phyloP scores from a whole-genome alignment of 2,113 vertebrate species.

The Casuarius casuarius region DNA sequence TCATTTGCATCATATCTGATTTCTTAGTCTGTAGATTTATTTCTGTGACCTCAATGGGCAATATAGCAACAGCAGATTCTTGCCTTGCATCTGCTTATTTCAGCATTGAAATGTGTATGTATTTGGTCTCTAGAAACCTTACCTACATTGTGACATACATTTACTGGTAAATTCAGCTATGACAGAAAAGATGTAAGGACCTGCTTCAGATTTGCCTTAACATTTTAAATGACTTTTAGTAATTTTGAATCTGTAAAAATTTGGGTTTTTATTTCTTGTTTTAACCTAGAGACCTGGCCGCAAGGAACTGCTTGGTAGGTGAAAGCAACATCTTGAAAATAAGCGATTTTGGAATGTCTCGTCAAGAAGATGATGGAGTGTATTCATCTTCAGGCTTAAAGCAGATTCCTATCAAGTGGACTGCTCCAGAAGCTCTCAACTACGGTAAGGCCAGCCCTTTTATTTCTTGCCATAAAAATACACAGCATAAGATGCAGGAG shows the following conservation, averaged over 20 bases:
- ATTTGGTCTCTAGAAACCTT: not conserved
- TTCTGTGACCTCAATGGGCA: not conserved
- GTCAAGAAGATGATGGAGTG: conserved; percentile 95
- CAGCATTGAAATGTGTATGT: conserved; percentile 21
- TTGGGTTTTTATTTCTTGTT: conserved; percentile 41
- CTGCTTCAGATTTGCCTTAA: not conserved
- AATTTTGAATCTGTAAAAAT: conserved; percentile 50
- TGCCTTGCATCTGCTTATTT: not conserved
- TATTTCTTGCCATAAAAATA: not conserved
- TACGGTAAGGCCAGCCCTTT: conserved; percentile 82
- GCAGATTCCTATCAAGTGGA: conserved; percentile 99
- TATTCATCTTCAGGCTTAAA: conserved; percentile 97
- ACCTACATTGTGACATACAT: not conserved
- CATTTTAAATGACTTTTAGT: conserved; percentile 15
- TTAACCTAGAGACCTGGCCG: conserved; percentile 90
- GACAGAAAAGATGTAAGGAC: conserved; percentile 8
- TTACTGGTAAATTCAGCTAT: not conserved
- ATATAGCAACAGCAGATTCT: not conserved
- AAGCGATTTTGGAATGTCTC: conserved; percentile 98
- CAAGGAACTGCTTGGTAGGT: conserved; percentile 94
- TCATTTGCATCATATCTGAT: not conserved
- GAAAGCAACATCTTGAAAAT: conserved; percentile 94
- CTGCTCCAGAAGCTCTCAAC: conserved; percentile 97
- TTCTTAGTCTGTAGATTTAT: not conserved
- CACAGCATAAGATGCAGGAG: not conserved